phyloP scores from a whole-genome alignment of 2,113 vertebrate genomes.

The Scolopax mira region DNA sequence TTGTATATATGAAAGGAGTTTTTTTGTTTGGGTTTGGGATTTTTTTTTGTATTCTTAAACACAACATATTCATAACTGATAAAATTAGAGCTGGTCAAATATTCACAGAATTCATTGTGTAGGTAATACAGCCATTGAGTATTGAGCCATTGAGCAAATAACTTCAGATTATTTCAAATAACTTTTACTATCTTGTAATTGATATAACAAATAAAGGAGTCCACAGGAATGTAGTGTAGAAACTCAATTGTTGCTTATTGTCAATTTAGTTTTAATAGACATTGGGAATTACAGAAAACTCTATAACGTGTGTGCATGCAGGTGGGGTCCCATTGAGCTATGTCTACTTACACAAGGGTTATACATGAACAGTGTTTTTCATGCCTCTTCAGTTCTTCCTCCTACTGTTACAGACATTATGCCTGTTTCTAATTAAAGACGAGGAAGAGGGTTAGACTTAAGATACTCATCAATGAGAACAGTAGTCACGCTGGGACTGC shows the following conservation, averaged over 20 bases:
- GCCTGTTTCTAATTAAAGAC: not conserved
- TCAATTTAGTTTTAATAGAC: not conserved
- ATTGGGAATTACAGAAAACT: not conserved
- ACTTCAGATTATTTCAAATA: not conserved
- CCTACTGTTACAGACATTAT: not conserved
- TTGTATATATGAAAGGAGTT: not conserved
- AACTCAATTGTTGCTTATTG: not conserved
- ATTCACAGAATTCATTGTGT: not conserved
- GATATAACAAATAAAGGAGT: not conserved
- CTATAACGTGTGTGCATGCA: not conserved
- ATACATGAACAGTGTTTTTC: not conserved
- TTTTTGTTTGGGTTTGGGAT: too few species aligned
- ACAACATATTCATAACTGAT: not conserved
- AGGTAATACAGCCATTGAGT: not conserved
- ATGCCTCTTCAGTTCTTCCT: not conserved
- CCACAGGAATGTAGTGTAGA: not conserved
- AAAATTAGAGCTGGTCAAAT: not conserved
- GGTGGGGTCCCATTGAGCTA: not conserved
- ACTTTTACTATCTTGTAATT: not conserved
- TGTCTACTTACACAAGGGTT: not conserved
- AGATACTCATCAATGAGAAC: not conserved
- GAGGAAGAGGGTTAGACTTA: not conserved
- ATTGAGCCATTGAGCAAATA: not conserved
- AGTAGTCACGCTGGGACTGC: not conserved
- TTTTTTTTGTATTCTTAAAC: not conserved